These are phyloP conservation scores for Psilopogon haemacephalus DNA, from an alignment of 2,113 vertebrate species.

Conservation along the genomic window DNA sequence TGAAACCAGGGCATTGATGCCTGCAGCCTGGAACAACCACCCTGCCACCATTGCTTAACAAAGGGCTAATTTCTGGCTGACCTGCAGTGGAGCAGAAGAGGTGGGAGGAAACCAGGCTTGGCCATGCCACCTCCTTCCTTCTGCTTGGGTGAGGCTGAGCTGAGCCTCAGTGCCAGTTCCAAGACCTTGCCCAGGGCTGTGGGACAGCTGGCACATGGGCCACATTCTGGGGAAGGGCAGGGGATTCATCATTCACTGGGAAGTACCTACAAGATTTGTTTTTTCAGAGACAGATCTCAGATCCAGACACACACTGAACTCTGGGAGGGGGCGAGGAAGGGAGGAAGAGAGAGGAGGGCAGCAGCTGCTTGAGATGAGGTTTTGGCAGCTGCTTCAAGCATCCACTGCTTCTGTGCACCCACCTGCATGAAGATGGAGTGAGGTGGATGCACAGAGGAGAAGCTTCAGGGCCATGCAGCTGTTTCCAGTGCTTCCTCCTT, in stretches of 20 bases:
- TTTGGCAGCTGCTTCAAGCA: neutral
- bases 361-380: neutral
- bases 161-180: neutral
- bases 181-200: neutral
- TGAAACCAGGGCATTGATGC: neutral
- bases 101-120: neutral
- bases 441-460: no score
- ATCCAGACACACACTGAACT: accelerated
- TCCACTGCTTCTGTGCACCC: neutral
- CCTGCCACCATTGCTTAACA: neutral
- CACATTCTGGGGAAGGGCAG: neutral
- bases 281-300: neutral
- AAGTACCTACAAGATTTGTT: neutral
- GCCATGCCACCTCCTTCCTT: neutral
- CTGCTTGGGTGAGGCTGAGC: accelerated
- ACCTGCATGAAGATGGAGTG: neutral
- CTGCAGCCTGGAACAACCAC: constrained; percentile 3
- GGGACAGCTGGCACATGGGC: neutral
- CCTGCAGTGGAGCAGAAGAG: accelerated
- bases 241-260: neutral
- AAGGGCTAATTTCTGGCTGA: neutral
- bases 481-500: neutral
- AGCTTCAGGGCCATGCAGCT: neutral
- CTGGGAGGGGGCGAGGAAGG: neutral
- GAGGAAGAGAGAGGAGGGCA: neutral